A percentile compares a stretch with the other conserved stretches of the same genome.
These are phyloP conservation scores for Antitype chi DNA, from an alignment of 2,888 invertebrate species.

Conservation along the genomic window DNA sequence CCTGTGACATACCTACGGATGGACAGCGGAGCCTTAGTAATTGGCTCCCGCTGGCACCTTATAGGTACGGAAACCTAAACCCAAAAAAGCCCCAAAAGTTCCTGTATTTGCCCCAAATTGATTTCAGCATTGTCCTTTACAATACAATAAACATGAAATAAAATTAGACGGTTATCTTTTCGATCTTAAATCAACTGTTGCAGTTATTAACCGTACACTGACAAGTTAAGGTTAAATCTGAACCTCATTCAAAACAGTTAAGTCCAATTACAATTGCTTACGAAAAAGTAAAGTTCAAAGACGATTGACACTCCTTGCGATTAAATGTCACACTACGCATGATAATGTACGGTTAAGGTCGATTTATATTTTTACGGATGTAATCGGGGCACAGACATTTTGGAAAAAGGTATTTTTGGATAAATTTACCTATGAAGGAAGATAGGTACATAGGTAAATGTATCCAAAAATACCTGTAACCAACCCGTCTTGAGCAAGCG, in stretches of 20 bases:
- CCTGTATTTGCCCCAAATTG: too few species aligned
- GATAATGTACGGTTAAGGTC: constrained; percentile 55
- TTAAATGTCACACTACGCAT: constrained; percentile 65
- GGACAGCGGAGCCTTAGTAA: too few species aligned
- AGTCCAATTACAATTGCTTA: constrained; percentile 65
- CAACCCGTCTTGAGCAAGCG: too few species aligned
- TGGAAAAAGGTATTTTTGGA: constrained; percentile 7
- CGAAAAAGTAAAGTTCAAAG: constrained; percentile 76
- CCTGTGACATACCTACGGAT: too few species aligned
- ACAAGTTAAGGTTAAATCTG: constrained; percentile 54
- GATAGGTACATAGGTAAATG: neutral
- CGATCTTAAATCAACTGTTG: constrained; percentile 26
- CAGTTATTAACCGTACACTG: constrained; percentile 28
- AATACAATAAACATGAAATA: neutral
- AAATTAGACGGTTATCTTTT: constrained; percentile 24
- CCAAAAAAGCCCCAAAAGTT: too few species aligned
- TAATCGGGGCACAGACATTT: constrained; percentile 25
- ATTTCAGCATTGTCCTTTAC: too few species aligned
- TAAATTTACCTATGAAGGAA: too few species aligned
- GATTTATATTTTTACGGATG: constrained; percentile 34
- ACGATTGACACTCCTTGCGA: constrained; percentile 61
- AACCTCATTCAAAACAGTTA: constrained; percentile 60
- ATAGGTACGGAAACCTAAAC: too few species aligned
- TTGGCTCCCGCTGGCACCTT: too few species aligned
- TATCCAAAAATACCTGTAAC: too few species aligned